A percentile compares a stretch with the other conserved stretches of the same genome.
These are phyloP conservation scores for Nibea albiflora DNA, from an alignment of 2,113 vertebrate species.

Conservation along the genomic window DNA sequence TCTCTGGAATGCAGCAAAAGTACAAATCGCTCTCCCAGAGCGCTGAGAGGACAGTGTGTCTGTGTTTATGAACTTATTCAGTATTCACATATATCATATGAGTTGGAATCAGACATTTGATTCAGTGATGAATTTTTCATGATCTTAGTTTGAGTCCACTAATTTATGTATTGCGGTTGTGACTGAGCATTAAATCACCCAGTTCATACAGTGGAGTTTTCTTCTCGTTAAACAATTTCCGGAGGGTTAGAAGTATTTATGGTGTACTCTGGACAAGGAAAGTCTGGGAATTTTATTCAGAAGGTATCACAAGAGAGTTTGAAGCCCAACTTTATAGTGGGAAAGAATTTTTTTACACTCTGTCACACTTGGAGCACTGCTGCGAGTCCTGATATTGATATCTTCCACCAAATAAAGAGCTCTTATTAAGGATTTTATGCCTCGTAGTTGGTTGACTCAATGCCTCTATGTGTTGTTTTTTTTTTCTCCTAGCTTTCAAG, in stretches of 20 bases:
- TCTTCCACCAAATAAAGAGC: neutral
- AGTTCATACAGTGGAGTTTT: neutral
- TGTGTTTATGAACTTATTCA: neutral
- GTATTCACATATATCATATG: neutral
- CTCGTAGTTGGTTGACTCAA: neutral
- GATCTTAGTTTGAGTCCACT: neutral
- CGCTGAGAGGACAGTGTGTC: neutral
- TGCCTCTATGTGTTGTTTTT: neutral
- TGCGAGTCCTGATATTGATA: neutral
- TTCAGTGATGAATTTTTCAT: neutral
- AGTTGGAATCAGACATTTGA: neutral
- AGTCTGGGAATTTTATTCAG: neutral
- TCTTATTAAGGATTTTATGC: neutral
- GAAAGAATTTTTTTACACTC: neutral
- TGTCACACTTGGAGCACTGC: neutral
- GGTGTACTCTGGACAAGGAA: neutral
- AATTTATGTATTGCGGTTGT: neutral
- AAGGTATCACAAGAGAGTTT: neutral
- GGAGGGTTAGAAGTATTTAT: neutral
- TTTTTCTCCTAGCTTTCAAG: slow-evolving; percentile 86
- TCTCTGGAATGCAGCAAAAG: slow-evolving; percentile 53
- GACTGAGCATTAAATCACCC: neutral
- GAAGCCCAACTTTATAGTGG: neutral
- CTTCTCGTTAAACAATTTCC: neutral
- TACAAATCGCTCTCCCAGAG: slow-evolving; percentile 34